These are phyloP conservation scores for Synergus itoensis DNA, from an alignment of 2,888 invertebrate genomes.

Conservation along the genomic window DNA sequence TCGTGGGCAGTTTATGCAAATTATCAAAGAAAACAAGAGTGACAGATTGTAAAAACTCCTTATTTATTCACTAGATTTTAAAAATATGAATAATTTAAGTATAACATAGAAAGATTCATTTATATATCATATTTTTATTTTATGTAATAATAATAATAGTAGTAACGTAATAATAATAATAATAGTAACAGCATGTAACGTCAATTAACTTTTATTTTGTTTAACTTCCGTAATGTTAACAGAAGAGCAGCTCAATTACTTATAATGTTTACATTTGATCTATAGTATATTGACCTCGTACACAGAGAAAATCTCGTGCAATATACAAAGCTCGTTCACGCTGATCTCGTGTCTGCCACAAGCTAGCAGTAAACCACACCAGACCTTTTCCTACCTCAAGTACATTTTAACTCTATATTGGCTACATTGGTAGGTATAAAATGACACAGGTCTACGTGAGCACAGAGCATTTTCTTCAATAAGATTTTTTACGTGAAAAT, in stretches of 20 bases:
- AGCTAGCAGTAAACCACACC: not conserved
- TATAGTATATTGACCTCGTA: not conserved
- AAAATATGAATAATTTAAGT: too few species aligned
- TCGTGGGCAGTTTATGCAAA: not conserved
- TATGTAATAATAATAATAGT: too few species aligned
- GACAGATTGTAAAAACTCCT: too few species aligned
- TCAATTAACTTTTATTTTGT: not conserved
- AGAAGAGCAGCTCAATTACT: not conserved
- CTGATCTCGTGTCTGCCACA: constrained; percentile 5
- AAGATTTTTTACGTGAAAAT: not conserved
- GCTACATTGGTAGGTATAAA: not conserved
- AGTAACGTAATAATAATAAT: too few species aligned
- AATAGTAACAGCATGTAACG: not conserved
- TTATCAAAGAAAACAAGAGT: not conserved
- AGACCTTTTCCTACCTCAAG: constrained; percentile 9
- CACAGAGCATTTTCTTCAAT: not conserved
- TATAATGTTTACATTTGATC: not conserved
- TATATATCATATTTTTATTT: too few species aligned
- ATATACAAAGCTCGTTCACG: not conserved
- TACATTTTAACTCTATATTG: not conserved
- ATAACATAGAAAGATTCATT: too few species aligned
- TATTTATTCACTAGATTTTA: too few species aligned
- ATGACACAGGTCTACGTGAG: not conserved
- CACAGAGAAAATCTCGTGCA: constrained; percentile 4
- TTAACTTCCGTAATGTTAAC: not conserved